Conservation (phyloP, 2,888 invertebrate genomes). For the Gryllus longicercus region DNA sequence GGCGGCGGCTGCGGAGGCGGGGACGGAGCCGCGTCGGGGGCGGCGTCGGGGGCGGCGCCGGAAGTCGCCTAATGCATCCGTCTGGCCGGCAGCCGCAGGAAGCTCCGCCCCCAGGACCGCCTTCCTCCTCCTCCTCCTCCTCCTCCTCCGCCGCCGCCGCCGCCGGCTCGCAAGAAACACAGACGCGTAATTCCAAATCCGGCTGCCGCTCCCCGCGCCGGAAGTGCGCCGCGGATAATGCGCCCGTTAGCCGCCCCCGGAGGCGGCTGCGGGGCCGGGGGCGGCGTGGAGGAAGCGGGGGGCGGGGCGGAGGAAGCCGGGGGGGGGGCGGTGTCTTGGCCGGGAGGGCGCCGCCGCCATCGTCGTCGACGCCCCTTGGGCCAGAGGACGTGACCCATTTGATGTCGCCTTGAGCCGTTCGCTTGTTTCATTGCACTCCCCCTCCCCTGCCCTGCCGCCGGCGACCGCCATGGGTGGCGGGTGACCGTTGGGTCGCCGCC, state of each 20-base stretch:
- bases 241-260: slow-evolving; percentile 17
- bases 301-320: too few relatives aligned
- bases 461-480: background rate
- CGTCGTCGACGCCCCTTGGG: background rate
- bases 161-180: slow-evolving; percentile 25
- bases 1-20: slow-evolving; percentile 34
- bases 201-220: slow-evolving; percentile 18
- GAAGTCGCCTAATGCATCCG: slow-evolving; percentile 39
- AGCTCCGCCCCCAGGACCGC: slow-evolving; percentile 11
- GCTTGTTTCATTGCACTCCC: background rate
- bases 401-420: background rate
- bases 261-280: too few relatives aligned
- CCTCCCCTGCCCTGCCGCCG: background rate
- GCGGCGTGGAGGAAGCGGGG: too few relatives aligned
- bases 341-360: background rate
- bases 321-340: too few relatives aligned
- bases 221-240: slow-evolving; percentile 2
- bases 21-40: slow-evolving; percentile 23
- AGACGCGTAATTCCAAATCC: slow-evolving; percentile 33
- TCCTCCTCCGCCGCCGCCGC: background rate
- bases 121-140: too few relatives aligned
- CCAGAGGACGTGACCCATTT: slow-evolving; percentile 1
- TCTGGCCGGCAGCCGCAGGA: slow-evolving; percentile 35
- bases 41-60: slow-evolving; percentile 36
- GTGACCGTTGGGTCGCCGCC: background rate